These are phyloP conservation scores for Cyprinodon diabolis DNA, from an alignment of 2,797 vertebrate genomes.

Conservation along the genomic window DNA sequence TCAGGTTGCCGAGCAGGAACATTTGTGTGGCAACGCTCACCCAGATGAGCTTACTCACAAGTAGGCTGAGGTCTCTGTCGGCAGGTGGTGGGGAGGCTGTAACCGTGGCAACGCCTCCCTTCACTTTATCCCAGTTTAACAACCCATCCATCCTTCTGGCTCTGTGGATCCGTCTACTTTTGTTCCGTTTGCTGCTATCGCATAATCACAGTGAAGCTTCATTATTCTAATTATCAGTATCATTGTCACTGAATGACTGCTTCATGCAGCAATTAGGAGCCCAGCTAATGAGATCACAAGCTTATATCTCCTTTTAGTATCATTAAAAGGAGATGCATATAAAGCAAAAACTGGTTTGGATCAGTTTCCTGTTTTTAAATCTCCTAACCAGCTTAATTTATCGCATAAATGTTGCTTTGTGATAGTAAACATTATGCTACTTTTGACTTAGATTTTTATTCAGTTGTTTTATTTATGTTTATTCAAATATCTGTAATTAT, in stretches of 20 bases:
- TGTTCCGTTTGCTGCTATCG: constrained; percentile 28
- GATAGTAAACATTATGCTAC: background rate
- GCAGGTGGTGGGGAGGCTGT: constrained; percentile 75
- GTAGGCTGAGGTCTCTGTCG: constrained; percentile 58
- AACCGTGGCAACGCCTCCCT: constrained; percentile 77
- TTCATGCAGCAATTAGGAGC: constrained; percentile 27
- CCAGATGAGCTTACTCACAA: constrained; percentile 60
- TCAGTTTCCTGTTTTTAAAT: background rate
- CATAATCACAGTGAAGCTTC: constrained; percentile 49
- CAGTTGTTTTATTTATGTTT: background rate
- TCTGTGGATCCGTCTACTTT: constrained; percentile 38
- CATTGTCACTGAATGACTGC: constrained; percentile 28
- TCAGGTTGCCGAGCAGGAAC: constrained; percentile 14
- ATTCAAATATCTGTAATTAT: background rate
- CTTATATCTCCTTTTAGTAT: background rate
- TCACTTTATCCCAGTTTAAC: constrained; percentile 66
- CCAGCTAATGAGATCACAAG: background rate
- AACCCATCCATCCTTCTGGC: constrained; percentile 51
- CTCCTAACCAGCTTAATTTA: background rate
- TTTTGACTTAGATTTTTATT: background rate
- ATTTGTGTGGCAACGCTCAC: constrained; percentile 32
- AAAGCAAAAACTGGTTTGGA: background rate
- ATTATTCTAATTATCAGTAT: constrained; percentile 47
- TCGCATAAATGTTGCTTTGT: background rate
- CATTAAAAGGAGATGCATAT: background rate